Conservation (phyloP, 2,113 vertebrate genomes). For the Ovibos moschatus region DNA sequence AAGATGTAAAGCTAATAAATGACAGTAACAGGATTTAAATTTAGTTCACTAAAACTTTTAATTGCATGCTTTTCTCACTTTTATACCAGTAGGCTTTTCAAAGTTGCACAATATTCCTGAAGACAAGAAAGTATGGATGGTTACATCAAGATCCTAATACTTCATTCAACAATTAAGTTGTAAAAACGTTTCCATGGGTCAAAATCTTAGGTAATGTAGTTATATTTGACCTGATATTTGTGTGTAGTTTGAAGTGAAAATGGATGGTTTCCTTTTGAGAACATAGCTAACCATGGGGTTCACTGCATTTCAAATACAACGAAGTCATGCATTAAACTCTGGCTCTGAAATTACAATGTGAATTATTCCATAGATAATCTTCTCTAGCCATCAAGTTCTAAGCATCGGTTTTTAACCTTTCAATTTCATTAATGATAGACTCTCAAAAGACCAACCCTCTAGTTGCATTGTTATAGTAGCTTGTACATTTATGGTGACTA, state of each 20-base stretch:
- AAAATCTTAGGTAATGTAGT: not conserved
- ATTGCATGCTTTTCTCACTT: not conserved
- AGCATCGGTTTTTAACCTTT: slow-evolving; percentile 25
- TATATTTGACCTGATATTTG: not conserved
- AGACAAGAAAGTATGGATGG: not conserved
- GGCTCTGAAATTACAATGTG: slow-evolving; percentile 3
- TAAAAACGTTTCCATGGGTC: not conserved
- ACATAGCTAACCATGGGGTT: not conserved
- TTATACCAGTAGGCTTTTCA: not conserved
- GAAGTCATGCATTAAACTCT: not conserved
- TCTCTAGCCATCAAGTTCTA: not conserved
- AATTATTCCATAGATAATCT: slow-evolving; percentile 24
- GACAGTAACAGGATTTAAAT: not conserved
- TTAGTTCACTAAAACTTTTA: slow-evolving; percentile 7
- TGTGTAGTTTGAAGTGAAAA: not conserved
- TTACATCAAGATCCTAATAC: not conserved
- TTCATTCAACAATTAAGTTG: not conserved
- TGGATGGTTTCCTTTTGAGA: not conserved
- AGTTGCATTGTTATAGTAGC: not conserved
- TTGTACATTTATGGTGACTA: not conserved
- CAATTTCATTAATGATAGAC: slow-evolving; percentile 35
- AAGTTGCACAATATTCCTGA: not conserved
- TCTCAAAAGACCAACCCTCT: not conserved
- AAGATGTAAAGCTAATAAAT: not conserved
- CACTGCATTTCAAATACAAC: not conserved